Evolutionary conservation across 2,888 invertebrate genomes (phyloP), one percentile per base, ranked within the genome.

Genomic region (Heliothis peltigera): DNA sequence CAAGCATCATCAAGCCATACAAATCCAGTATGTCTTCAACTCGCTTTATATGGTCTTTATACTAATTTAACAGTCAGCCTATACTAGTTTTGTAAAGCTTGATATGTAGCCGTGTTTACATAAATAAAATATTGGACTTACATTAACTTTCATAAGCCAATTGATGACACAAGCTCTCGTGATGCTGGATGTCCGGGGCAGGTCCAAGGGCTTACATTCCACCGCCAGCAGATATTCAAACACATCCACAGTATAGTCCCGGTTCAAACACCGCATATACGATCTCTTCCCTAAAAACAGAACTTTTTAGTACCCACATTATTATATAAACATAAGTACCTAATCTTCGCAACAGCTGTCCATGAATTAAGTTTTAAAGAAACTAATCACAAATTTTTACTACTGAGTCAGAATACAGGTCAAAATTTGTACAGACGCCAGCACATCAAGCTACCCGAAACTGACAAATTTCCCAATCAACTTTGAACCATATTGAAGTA

Each of bases 131-230:
- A 32, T 10, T 42, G 4, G 52, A 90, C 94, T 88, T 78, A 94
- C 94, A 73, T 94, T 91, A 19, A 94, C 78, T 76, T 89, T 92
- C 79, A 93, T 87, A 0, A 94, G 75, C 94, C 94, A 94, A 75
- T 94, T 93, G n/a, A 94, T 82, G 17, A 92, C 75, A 72, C 93
- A 93, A 1, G 93, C 88, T 39, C 94, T 83, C 0, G 84, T 85
- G n/a, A 82, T 73, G 43, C 75, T 87, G 0, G 84, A 56, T 12
- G 87, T 81, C 2, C 58, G 70, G 0, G 92, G 89, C 0, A 77
- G 22, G 0, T 57, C 56, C 35, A 68, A 5, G 0, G 83, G 76
- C 46, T 79, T 89, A 0, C 54, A 54, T 70, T 94, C 93, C 0
- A 63, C 66, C 0, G 54, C 64, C 47, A 91, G 48, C 10, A 94